Evolutionary conservation across 2,888 invertebrate species (phyloP).

Genomic region (Hemaris fuciformis): DNA sequence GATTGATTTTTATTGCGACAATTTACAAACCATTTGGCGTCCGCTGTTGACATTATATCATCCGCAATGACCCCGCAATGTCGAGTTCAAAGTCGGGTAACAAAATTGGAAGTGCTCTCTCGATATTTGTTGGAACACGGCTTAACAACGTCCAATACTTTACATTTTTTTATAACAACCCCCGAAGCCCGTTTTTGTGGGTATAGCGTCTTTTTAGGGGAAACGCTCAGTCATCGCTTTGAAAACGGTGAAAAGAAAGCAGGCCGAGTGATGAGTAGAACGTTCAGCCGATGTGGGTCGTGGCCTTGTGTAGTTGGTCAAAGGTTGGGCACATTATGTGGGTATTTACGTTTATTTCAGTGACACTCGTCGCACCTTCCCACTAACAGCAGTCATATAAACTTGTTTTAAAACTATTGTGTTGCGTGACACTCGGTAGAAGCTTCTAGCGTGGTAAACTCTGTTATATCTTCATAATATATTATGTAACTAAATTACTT

Average conservation of each 20-base stretch:
- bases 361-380: background rate
- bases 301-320: conserved; percentile 38
- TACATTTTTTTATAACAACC: conserved; percentile 47
- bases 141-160: conserved; percentile 32
- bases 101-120: background rate
- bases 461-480: too few species aligned
- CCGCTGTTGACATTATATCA: conserved; percentile 1
- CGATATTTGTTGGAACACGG: background rate
- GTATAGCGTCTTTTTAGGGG: conserved; percentile 36
- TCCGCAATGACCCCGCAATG: background rate
- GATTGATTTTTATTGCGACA: conserved; percentile 7
- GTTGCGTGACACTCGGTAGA: background rate
- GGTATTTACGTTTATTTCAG: conserved; percentile 7
- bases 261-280: conserved; percentile 45
- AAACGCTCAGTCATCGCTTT: conserved; percentile 60
- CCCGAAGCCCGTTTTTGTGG: conserved; percentile 25
- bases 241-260: conserved; percentile 56
- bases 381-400: background rate
- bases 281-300: conserved; percentile 50
- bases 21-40: conserved; percentile 14
- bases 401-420: background rate
- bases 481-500: too few species aligned
- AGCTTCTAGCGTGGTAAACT: too few species aligned
- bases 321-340: conserved; percentile 1
- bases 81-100: background rate